phyloP scores from a whole-genome alignment of 2,113 vertebrate genomes.

The Lepidothrix coronata region DNA sequence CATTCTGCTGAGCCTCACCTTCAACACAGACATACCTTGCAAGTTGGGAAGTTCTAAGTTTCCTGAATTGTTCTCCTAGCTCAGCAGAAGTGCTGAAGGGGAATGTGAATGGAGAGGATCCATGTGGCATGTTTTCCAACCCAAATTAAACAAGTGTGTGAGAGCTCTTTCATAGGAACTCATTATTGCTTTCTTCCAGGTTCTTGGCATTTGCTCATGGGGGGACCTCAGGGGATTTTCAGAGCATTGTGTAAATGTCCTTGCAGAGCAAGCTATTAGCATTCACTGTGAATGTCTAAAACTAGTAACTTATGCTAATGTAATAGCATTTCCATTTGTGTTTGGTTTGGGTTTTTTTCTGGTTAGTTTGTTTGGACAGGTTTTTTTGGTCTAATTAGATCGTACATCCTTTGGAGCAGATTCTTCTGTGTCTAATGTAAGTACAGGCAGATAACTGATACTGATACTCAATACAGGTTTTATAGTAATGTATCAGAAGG shows the following conservation, averaged over 20 bases:
- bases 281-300: background rate
- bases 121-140: background rate
- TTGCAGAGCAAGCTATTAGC: background rate
- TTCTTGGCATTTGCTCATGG: background rate
- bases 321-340: background rate
- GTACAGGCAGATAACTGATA: background rate
- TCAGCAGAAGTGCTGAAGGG: background rate
- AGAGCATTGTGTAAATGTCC: background rate
- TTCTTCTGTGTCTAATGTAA: background rate
- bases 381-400: background rate
- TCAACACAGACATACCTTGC: accelerated
- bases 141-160: background rate
- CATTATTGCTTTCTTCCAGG: background rate
- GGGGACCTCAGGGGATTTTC: background rate
- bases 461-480: background rate
- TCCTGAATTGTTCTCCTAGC: background rate
- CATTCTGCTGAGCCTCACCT: background rate
- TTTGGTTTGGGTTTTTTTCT: background rate
- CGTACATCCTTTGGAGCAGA: background rate
- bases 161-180: background rate
- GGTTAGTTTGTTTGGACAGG: accelerated
- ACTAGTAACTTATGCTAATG: background rate
- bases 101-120: background rate
- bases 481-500: background rate
- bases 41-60: background rate